These are phyloP conservation scores for Eidolon dupreanum DNA, from an alignment of 2,797 vertebrate species.

Conservation along the genomic window DNA sequence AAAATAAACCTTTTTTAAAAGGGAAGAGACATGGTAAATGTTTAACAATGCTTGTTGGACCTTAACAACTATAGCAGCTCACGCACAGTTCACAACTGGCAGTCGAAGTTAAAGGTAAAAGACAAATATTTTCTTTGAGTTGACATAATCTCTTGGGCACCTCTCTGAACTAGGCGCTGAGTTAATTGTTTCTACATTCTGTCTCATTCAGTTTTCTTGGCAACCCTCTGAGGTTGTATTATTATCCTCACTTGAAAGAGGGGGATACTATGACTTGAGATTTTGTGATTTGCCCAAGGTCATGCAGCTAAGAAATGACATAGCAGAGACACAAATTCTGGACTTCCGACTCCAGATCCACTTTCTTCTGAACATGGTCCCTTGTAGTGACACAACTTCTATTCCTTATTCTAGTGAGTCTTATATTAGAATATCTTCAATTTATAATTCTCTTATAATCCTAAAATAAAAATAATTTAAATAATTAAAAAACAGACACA, in stretches of 20 bases:
- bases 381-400: background rate
- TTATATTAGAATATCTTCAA: background rate
- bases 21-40: background rate
- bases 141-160: background rate
- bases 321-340: background rate
- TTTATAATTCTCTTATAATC: background rate
- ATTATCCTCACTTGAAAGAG: background rate
- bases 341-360: background rate
- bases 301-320: background rate
- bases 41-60: background rate
- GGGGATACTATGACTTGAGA: background rate
- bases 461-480: constrained; percentile 28
- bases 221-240: background rate
- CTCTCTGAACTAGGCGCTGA: background rate
- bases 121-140: background rate
- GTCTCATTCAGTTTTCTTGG: background rate
- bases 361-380: background rate
- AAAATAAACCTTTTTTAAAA: background rate
- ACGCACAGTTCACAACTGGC: background rate
- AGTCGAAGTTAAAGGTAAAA: background rate
- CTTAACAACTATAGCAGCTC: background rate
- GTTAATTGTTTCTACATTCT: background rate
- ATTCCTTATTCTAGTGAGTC: background rate
- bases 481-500: background rate
- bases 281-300: background rate